These are phyloP conservation scores for Porites rus DNA, from an alignment of 92 coral and sea anemone species.

Conservation along the genomic window DNA sequence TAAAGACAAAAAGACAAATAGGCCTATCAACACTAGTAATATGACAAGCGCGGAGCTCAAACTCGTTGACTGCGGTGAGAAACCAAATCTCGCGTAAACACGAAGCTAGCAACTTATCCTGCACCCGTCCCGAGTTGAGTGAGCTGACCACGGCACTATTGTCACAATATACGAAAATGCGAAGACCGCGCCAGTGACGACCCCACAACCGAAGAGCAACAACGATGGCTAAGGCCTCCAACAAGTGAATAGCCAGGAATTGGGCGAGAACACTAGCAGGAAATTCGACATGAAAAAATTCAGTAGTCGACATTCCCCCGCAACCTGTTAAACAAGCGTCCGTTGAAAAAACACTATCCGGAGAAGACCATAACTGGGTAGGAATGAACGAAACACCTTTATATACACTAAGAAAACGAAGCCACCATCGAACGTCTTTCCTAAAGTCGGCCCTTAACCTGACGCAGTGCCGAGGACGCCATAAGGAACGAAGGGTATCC, in stretches of 20 bases:
- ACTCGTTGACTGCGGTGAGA: constrained; percentile 14
- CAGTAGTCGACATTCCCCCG: constrained; percentile 25
- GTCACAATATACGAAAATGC: constrained; percentile 7
- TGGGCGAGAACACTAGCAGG: not conserved
- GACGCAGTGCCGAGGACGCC: constrained; percentile 22
- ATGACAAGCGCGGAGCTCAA: constrained; percentile 25
- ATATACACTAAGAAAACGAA: constrained; percentile 25
- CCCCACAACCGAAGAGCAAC: constrained; percentile 35
- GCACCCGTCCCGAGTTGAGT: constrained; percentile 14
- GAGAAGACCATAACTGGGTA: constrained; percentile 16
- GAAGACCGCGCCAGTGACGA: constrained; percentile 12
- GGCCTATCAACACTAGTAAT: constrained; percentile 7
- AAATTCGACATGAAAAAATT: constrained; percentile 40
- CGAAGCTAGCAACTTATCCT: not conserved
- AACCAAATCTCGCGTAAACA: constrained; percentile 34
- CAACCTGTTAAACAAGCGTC: constrained; percentile 38
- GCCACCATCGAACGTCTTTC: constrained; percentile 45
- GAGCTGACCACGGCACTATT: not conserved
- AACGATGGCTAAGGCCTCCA: constrained; percentile 27
- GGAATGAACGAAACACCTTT: constrained; percentile 35
- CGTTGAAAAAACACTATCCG: not conserved
- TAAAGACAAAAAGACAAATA: constrained; percentile 37
- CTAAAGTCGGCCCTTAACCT: constrained; percentile 31
- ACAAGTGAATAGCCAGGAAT: constrained; percentile 15
- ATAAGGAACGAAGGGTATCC: constrained; percentile 4